Percentiles rank a stretch among this genome's conserved stretches.
These are phyloP conservation scores for Epizoanthus rinbou DNA, from an alignment of 92 coral and sea anemone species.

Conservation along the genomic window DNA sequence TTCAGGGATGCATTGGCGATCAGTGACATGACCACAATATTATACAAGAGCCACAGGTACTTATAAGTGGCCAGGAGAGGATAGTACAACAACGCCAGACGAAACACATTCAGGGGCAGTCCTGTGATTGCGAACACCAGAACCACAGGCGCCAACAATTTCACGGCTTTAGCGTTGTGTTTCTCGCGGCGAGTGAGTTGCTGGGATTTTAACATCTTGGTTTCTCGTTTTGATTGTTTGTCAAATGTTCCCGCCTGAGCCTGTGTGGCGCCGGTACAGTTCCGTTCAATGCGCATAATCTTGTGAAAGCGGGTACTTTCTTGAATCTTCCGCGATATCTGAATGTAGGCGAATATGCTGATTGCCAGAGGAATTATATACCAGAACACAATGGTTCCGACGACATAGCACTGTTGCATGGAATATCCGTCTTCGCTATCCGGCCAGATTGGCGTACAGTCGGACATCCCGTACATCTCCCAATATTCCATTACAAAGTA, in stretches of 20 bases:
- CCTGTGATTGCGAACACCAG: constrained; percentile 63
- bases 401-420: constrained; percentile 42
- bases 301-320: constrained; percentile 69
- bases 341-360: constrained; percentile 69
- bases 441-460: constrained; percentile 22
- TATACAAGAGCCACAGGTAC: constrained; percentile 62
- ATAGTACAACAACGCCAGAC: constrained; percentile 51
- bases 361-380: constrained; percentile 68
- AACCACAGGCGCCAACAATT: constrained; percentile 65
- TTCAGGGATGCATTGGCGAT: constrained; percentile 65
- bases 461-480: constrained; percentile 26
- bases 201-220: background rate
- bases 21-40: constrained; percentile 50
- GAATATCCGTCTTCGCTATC: background rate
- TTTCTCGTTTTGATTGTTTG: constrained; percentile 15
- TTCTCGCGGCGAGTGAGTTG: constrained; percentile 28
- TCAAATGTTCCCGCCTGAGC: background rate
- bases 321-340: constrained; percentile 70
- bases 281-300: constrained; percentile 36
- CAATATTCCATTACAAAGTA: constrained; percentile 15
- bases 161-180: constrained; percentile 67
- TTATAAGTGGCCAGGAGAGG: constrained; percentile 2
- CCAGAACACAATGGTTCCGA: constrained; percentile 51
- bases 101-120: constrained; percentile 56
- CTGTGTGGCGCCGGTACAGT: background rate